phyloP scores from a whole-genome alignment of 2,113 vertebrate species.

The Oenanthe melanoleuca region DNA sequence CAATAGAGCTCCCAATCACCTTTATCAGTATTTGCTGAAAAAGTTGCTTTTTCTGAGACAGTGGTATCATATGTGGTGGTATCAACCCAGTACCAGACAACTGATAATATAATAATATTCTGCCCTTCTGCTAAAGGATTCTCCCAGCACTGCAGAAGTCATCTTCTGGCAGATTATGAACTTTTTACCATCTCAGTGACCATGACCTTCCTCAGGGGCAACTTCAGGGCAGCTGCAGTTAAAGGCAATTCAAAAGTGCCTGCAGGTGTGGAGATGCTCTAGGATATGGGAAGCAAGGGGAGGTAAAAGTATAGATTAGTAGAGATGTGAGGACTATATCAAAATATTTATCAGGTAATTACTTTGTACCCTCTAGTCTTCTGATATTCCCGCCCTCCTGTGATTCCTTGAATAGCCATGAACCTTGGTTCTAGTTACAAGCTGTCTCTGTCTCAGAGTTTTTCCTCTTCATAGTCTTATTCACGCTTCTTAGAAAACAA shows the following conservation, averaged over 20 bases:
- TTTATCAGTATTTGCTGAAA: not conserved
- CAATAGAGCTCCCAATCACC: rapidly evolving
- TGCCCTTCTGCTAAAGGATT: not conserved
- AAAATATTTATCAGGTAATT: not conserved
- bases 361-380: not conserved
- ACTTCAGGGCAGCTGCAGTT: not conserved
- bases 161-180: not conserved
- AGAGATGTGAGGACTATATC: not conserved
- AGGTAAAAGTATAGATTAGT: not conserved
- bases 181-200: not conserved
- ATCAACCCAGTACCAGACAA: not conserved
- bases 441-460: not conserved
- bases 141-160: not conserved
- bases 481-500: not conserved
- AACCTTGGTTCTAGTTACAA: not conserved
- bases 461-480: not conserved
- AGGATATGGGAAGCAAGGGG: not conserved
- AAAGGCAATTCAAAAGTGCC: not conserved
- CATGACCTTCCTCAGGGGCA: not conserved
- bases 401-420: not conserved
- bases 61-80: not conserved
- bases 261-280: not conserved
- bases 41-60: not conserved
- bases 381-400: not conserved
- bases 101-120: not conserved